Evolutionary conservation across 2,797 vertebrate species (phyloP).

Genomic region (Catharus ustulatus): DNA sequence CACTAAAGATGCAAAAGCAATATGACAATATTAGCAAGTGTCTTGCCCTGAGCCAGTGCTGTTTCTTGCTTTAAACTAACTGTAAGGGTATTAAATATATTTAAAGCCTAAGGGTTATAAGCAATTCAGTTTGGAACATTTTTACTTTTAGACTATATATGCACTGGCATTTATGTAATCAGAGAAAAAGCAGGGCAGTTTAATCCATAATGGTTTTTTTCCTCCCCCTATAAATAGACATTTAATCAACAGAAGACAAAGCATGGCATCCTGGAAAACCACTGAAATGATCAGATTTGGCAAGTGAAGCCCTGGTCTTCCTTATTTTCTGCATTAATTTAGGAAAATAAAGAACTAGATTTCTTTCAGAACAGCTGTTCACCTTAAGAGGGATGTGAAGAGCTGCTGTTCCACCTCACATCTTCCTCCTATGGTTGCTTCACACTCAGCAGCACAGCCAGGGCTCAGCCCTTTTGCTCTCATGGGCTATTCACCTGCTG

Average conservation of each 20-base stretch:
- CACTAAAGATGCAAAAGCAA: not conserved
- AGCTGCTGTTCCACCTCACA: not conserved
- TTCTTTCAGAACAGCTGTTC: not conserved
- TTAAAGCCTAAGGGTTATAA: not conserved
- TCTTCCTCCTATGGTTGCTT: not conserved
- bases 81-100: not conserved
- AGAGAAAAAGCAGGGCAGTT: not conserved
- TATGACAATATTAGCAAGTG: not conserved
- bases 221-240: not conserved
- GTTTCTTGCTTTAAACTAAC: not conserved
- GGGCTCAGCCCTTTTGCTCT: not conserved
- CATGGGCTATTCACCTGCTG: not conserved
- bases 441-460: not conserved
- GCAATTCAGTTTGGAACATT: not conserved
- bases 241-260: conserved; percentile 40
- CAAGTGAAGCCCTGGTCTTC: not conserved
- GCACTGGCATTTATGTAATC: not conserved
- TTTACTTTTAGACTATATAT: not conserved
- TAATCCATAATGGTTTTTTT: not conserved
- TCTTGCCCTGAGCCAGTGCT: not conserved
- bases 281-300: not conserved
- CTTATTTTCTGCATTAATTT: not conserved
- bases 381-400: not conserved
- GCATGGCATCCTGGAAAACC: not conserved
- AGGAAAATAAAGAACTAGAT: not conserved